Evolutionary conservation across 2,888 invertebrate species (phyloP).

Genomic region (Steinernema hermaphroditum): DNA sequence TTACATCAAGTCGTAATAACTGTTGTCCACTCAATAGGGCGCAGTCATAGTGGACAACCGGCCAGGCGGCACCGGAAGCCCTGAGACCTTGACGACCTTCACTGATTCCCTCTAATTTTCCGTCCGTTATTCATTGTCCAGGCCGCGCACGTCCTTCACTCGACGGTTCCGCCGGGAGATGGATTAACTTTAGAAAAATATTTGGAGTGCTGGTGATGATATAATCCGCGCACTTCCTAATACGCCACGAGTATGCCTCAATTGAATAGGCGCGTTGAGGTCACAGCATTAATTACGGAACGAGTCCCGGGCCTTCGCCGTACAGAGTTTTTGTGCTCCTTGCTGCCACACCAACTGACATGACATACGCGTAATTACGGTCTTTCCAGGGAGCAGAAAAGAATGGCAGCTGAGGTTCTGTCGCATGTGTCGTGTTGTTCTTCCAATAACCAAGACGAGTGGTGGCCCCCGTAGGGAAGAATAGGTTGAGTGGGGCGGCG

Average conservation of each 20-base stretch:
- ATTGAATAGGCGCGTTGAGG: not conserved
- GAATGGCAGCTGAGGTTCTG: conserved; percentile 1
- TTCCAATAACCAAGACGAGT: conserved; percentile 5
- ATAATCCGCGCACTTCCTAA: conserved; percentile 21
- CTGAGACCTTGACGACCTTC: conserved; percentile 13
- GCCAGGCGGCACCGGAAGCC: not conserved
- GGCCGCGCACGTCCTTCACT: not conserved
- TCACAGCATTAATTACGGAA: conserved; percentile 22
- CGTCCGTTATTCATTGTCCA: conserved; percentile 16
- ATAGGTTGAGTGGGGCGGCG: conserved; percentile 13
- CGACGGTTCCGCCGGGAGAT: not conserved
- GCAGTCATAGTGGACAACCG: not conserved
- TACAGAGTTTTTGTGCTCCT: conserved; percentile 12
- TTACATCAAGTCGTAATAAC: conserved; percentile 8
- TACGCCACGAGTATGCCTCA: conserved; percentile 16
- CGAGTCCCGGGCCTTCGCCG: not conserved
- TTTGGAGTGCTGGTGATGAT: conserved; percentile 24
- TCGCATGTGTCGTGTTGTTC: conserved; percentile 2
- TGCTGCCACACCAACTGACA: conserved; percentile 22
- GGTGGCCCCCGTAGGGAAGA: conserved; percentile 17
- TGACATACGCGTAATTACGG: conserved; percentile 7
- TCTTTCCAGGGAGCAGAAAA: not conserved
- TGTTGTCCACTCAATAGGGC: not conserved
- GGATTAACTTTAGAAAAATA: conserved; percentile 4
- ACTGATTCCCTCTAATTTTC: not conserved